Percentiles rank a stretch among this genome's conserved stretches.
Evolutionary conservation across 2,888 invertebrate genomes (phyloP).

Genomic region (Ennomos erosarius): DNA sequence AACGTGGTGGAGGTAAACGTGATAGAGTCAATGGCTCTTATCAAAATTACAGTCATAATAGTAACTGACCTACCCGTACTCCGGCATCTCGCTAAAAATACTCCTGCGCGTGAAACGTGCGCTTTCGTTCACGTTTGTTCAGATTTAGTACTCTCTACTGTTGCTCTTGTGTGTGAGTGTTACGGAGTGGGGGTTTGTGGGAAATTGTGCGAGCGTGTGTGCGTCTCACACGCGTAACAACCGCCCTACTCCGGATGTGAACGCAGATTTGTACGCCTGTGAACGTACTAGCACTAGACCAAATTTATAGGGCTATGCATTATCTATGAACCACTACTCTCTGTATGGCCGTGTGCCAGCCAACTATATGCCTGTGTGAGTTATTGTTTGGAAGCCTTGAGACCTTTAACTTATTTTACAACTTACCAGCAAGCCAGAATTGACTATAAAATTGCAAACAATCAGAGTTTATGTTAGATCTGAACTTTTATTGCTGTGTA

Average conservation of each 20-base stretch:
- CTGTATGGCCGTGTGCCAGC: conserved; percentile 58
- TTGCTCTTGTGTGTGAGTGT: conserved; percentile 48
- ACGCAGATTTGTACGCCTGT: conserved; percentile 76
- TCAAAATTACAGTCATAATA: conserved; percentile 72
- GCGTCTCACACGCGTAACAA: conserved; percentile 52
- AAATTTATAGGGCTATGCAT: conserved; percentile 74
- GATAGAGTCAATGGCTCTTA: conserved; percentile 50
- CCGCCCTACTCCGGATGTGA: conserved; percentile 81
- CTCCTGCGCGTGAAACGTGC: conserved; percentile 61
- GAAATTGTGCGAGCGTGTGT: conserved; percentile 61
- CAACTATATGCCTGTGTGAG: conserved; percentile 50
- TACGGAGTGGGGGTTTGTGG: conserved; percentile 58
- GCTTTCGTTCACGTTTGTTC: conserved; percentile 72
- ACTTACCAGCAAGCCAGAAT: conserved; percentile 68
- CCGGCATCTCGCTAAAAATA: conserved; percentile 77
- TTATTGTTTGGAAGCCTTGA: conserved; percentile 56
- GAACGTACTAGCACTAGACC: conserved; percentile 71
- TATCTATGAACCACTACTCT: conserved; percentile 59
- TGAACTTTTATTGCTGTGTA: conserved; percentile 59
- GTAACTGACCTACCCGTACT: conserved; percentile 81
- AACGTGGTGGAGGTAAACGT: conserved; percentile 48
- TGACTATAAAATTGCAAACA: conserved; percentile 75
- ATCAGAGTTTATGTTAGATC: conserved; percentile 71
- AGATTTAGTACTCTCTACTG: conserved; percentile 60
- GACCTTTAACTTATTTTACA: conserved; percentile 75